These are phyloP conservation scores for Penaeus indicus DNA, from an alignment of 1,140 invertebrate genomes.

Conservation along the genomic window DNA sequence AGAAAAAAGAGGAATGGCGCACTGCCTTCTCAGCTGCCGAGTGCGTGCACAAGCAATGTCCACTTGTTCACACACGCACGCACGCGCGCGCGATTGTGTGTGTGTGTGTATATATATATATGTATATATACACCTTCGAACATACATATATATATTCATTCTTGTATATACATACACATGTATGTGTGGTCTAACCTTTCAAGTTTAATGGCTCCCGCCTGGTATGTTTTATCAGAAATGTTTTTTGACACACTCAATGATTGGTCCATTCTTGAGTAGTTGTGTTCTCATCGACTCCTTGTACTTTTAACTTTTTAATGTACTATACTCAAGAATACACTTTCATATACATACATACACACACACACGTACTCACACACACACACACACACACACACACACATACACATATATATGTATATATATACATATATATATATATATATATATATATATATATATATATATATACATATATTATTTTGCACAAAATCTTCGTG, in stretches of 20 bases:
- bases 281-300: no score
- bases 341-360: neutral
- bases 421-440: conserved; percentile 22
- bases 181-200: neutral
- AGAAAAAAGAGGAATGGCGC: neutral
- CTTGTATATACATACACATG: neutral
- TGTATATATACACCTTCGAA: neutral
- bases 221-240: no score
- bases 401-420: conserved; percentile 5
- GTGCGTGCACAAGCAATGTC: neutral
- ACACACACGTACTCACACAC: conserved; percentile 5
- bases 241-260: no score
- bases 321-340: neutral
- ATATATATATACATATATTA: neutral
- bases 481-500: no score
- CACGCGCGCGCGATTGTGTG: neutral
- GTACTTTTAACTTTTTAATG: neutral
- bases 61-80: neutral
- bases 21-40: neutral
- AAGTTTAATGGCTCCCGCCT: no score
- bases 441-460: conserved; percentile 23
- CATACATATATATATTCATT: conserved; percentile 18
- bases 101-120: neutral
- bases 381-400: conserved; percentile 14
- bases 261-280: no score